Evolutionary conservation across 2,113 vertebrate genomes (phyloP), one percentile per base, ranked within the genome.

Genomic region (Sphyrna mokarran): DNA sequence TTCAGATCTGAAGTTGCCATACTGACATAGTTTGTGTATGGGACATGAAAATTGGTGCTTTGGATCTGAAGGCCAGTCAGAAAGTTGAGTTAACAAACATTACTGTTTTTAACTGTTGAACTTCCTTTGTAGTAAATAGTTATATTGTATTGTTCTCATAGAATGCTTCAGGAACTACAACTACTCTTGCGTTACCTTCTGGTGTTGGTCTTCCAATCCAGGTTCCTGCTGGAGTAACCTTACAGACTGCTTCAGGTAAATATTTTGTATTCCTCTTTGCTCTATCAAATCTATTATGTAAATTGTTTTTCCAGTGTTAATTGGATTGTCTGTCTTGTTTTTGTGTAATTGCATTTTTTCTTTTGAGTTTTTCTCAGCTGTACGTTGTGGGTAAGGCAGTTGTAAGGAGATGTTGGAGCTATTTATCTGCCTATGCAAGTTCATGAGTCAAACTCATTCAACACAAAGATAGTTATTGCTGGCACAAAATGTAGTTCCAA

Each of bases 191-290:
- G 95, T 96, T 99, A 86, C 98, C 98, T 66, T 96, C 98, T n/a
- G 97, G 98, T 40, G 91, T 99, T 33, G 96, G 98, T 7, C 99
- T 98, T 96, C 98, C 99, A 0, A 96, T 99, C 95, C 98, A 98
- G 87, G 98, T 99, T 7, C 98, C 99, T 94, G 98, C 98, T 95
- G 99, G 98, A 96, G 98, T 99, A 97, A 98, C 98, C 0, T 97
- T 99, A 1, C 99, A 99, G 97, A 98, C 98, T 1, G 97, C 98
- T 86, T 98, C 98, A 96, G 99, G 99, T 99, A 97, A 97, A 97
- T 95, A 29, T 29, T 54, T 90, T 90, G 54, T 26, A 61, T 61
- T 90, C 87, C 22, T 83, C 18, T 22, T 22, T 91, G 58, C 61
- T 58, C 26, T 26, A 61, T 11, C 33, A 90, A 90, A 90, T 66